Evolutionary conservation across 2,113 vertebrate species (phyloP).

Genomic region (Dromas ardeola): DNA sequence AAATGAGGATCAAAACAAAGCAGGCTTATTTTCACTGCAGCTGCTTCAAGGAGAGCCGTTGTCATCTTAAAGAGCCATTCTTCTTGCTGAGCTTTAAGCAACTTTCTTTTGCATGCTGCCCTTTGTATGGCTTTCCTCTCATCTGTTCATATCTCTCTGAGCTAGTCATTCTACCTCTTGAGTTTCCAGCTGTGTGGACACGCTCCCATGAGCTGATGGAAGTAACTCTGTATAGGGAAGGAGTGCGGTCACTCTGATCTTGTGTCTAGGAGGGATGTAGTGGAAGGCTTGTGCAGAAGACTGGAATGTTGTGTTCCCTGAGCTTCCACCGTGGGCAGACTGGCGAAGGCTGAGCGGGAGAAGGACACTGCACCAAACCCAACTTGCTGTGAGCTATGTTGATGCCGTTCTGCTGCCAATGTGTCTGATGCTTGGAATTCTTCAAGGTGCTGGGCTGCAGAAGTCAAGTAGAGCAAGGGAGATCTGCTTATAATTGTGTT

Average conservation of each 20-base stretch:
- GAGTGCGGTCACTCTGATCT: neutral
- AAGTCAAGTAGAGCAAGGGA: neutral
- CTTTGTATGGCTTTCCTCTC: conserved; percentile 14
- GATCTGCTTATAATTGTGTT: neutral
- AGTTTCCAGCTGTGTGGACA: neutral
- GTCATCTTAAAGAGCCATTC: conserved; percentile 40
- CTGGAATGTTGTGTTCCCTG: neutral
- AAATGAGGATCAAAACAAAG: conserved; percentile 42
- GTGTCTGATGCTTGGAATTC: neutral
- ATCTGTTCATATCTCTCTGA: neutral
- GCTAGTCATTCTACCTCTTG: neutral
- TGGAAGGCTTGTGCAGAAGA: neutral
- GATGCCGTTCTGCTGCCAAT: rapidly evolving
- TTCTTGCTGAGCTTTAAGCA: conserved; percentile 31
- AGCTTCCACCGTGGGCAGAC: rapidly evolving
- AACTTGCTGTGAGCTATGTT: neutral
- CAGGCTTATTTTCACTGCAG: conserved; percentile 9
- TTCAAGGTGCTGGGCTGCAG: neutral
- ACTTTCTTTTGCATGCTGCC: neutral
- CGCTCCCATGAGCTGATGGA: neutral
- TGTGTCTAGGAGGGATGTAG: neutral
- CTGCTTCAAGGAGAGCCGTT: neutral
- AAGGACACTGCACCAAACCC: neutral
- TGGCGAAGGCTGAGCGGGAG: neutral
- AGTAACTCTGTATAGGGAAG: neutral